Percentiles rank a stretch among this genome's conserved stretches.
Conservation (phyloP, 2,113 vertebrate species). For the Equus przewalskii region DNA sequence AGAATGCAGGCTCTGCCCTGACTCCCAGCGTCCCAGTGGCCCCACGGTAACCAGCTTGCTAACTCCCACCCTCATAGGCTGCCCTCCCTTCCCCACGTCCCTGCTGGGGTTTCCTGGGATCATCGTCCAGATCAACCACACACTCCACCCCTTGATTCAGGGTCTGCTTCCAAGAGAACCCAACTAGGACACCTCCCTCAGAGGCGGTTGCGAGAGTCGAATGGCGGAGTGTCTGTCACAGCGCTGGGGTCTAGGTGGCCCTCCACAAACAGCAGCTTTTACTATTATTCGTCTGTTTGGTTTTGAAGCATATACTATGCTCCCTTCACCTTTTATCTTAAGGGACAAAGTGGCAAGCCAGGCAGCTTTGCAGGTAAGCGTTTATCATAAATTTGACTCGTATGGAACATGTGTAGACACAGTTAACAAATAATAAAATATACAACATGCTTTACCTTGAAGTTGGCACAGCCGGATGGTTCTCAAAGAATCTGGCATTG, state of each 20-base stretch:
- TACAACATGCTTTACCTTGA: neutral
- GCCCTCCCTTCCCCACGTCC: neutral
- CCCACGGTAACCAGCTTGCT: neutral
- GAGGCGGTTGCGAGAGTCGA: fast-evolving
- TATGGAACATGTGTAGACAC: neutral
- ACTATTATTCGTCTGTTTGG: neutral
- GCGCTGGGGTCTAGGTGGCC: neutral
- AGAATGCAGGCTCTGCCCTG: neutral
- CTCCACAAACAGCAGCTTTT: neutral
- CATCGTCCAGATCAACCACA: neutral
- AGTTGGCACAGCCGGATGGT: neutral
- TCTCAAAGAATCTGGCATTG: neutral
- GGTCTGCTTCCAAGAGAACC: neutral
- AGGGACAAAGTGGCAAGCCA: neutral
- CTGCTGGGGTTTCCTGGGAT: neutral
- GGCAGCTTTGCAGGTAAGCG: neutral
- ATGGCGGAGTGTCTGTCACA: fast-evolving
- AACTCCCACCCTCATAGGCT: neutral
- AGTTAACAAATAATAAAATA: neutral
- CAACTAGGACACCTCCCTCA: too few species aligned
- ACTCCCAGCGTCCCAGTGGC: neutral
- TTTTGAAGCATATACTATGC: neutral
- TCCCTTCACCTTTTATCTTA: neutral
- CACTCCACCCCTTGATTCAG: too few species aligned
- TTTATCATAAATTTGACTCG: neutral